Base-by-base conservation (phyloP, 1,140 invertebrate species). In the Euglossa dilemma region DNA sequence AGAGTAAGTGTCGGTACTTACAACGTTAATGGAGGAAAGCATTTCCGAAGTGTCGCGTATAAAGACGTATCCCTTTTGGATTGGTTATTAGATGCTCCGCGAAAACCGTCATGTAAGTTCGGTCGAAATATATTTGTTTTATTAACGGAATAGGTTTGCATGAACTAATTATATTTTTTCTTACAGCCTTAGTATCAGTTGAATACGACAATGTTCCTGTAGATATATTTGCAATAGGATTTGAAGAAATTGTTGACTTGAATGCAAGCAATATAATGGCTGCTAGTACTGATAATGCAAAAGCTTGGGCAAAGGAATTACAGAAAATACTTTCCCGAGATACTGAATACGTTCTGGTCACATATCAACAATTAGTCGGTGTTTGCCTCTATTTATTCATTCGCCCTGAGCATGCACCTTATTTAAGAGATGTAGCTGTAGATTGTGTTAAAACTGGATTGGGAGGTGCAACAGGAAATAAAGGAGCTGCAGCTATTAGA, bases 11-110 rank as follows among this genome's bases (percentile, higher is more conserved):
- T 99, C 70, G 99, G 98, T 18, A 99, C 99, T 4, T 99, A 99
- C 94, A 99, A 99, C 94, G 99, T 99, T 0, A 99, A 99, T 95
- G 99, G 99, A 56, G 99, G 99, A 43, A 99, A 99, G 94, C 98
- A 99, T 95, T 99, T 99, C 91, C 96, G 98, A 85, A 99, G 98
- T 93, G 97, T 99, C 69, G 98, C 98, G 20, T 99, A 99, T 91
- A 99, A 99, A 94, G 97, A 99, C 93, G 95, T 98, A 5, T 98
- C 98, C 1, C 93, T 99, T 63, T 96, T 97, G 25, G 98, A 99
- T 94, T 99, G 99, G 99, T 94, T 99, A 12, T 94, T 99, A 18
- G 98, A 99, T 94, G 96, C 96, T 69, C 95, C 94, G 25, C 90
- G 85, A 28, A 93, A 92, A 81, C 93, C 93, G 81, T 91, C 93